Evolutionary conservation across 1,140 invertebrate species (phyloP), one percentile per base, ranked within the genome.

Genomic region (Homalodisca vitripennis): DNA sequence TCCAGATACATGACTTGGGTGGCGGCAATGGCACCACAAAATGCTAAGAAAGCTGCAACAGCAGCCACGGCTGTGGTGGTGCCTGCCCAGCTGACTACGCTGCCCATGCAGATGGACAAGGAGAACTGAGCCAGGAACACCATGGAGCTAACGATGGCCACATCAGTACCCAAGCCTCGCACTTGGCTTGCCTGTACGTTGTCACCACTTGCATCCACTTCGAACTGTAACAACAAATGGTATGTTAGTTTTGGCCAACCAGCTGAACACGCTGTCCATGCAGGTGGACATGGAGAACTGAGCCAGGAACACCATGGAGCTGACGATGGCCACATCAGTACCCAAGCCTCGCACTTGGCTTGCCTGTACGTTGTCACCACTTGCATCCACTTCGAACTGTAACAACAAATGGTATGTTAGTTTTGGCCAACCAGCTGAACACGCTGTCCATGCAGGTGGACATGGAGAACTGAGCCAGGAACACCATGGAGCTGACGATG

Each of bases 111-210:
- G 48, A 92, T 83, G 0, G 94, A 96, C 1, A 98, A 82, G 12
- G 94, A 82, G 73, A 98, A 95, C 80, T 98, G 96, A 0, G 94
- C 95, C 47, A 97, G 83, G 80, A 98, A 98, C 1, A 98, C 95
- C 92, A 97, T 97, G 73, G 91, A 94, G 72, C 93, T 94, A 24
- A 98, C 91, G 67, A 97, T 89, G 0, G 94, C 95, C 0, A 98
- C 87, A 77, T 98, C 95, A 0, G 96, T 98, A 1, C 96, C 96
- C 10, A 98, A 82, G 1, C 96, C 96, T 14, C 96, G 86, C 0
- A 90, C 81, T 71, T 86, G 84, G 31, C 76, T 79, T 32, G 76
- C 78, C 46, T 77, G 74, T 70, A 82, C 83, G 22, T 74, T 80
- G 76, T 80, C 82, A 48, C 79, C 88, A 63, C 79, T 83, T 71